Evolutionary conservation across 2,113 vertebrate genomes (phyloP).

Genomic region (Myotis brandtii): DNA sequence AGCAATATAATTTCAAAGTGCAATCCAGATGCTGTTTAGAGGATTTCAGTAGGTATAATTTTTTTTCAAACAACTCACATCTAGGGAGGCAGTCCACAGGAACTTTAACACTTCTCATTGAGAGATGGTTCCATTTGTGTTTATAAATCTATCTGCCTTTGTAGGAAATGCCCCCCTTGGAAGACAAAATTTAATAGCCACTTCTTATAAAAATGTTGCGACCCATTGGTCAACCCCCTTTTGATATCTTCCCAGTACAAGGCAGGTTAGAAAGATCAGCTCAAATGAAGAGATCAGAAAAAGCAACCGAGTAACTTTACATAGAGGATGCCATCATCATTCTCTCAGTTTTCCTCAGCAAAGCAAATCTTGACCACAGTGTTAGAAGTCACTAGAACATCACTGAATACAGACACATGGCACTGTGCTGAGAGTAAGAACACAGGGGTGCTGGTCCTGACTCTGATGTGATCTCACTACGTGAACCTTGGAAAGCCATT

Average conservation of each 20-base stretch:
- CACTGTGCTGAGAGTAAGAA: background rate
- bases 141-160: background rate
- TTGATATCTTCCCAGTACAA: background rate
- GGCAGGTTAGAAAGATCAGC: background rate
- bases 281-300: background rate
- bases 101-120: background rate
- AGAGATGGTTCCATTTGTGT: background rate
- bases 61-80: background rate
- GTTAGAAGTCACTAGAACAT: background rate
- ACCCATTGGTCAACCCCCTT: background rate
- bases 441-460: background rate
- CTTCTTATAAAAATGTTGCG: background rate
- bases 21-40: background rate
- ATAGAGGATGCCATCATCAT: background rate
- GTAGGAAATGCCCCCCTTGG: background rate
- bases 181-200: background rate
- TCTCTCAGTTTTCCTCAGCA: background rate
- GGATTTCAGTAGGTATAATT: background rate
- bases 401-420: background rate
- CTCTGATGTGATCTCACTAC: background rate
- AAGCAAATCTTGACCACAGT: background rate
- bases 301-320: background rate
- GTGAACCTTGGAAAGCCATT: background rate
- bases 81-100: background rate
- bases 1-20: background rate